Base-by-base conservation (phyloP, 2,888 invertebrate species). In the Drosophila mimetica region DNA sequence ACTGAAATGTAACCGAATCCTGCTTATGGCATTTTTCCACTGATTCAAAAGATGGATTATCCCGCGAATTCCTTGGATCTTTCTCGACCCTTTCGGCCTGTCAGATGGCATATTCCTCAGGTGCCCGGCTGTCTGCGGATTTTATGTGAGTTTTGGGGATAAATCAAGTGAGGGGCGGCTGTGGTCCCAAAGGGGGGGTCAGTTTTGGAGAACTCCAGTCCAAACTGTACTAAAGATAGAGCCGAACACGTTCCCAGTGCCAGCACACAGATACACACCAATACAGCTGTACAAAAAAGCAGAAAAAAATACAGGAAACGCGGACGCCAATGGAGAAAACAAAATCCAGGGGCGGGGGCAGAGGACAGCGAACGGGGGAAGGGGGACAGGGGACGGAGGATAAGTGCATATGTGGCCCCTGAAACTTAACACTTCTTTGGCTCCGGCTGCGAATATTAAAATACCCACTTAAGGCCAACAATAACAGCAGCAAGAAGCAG, bases 181-280 rank as follows among this genome's bases (percentile, higher is more conserved):
- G n/a, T n/a, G 14, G 13, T 13, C 11, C 16, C 20, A 25, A 25
- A 8, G 47, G 65, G 42, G 13, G 44, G 44, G 42, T 25, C 51
- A 28, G 57, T 34, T 34, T 63, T 47, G 36, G 37, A 51, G 52
- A 46, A 32, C 73, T 50, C 18, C 61, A 52, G 51, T 20, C 52
- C 52, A 48, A 84, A 84, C 84, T 84, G 84, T 84, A 84, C 88
- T 86, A 88, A 88, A 88, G 76, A 88, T 71, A 73, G 81, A 84
- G 74, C 63, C 39, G 64, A 79, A 83, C 81, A 84, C 75, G 77
- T 79, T 80, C 72, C 50, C 58, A 67, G 66, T 59, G 42, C 34
- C 36, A 54, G 52, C 44, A 44, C 44, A 67, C 55, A 64, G 47
- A 76, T 65, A 61, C 59, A 37, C 58, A 63, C 55, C 55, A 37